Evolutionary conservation across 2,888 invertebrate species (phyloP), one percentile per base, ranked within the genome.

Genomic region (Philereme vetulata): DNA sequence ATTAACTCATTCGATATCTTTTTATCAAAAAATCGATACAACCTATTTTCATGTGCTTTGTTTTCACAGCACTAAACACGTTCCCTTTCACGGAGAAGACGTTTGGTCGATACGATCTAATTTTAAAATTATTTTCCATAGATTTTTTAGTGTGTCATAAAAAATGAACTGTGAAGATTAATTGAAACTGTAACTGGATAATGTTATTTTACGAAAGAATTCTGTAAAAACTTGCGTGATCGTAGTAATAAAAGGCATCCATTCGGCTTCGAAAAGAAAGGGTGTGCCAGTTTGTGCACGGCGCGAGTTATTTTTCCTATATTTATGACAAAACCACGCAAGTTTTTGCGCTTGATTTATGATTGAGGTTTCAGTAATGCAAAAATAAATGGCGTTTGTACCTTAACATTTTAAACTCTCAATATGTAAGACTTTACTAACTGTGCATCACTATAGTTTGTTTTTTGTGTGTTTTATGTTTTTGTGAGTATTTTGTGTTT

Each of bases 221-320:
- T 38, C 49, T 45, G 45, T 52, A 68, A 65, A 66, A 68, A 53
- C 10, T 74, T 45, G 74, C 76, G 73, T 75, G 74, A 60, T 53
- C 9, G 21, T 53, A 33, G 55, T 57, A 48, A 70, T 72, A 72
- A 68, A 69, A 57, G 59, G 54, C 21, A 36, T 53, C 57, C 49
- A 38, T 48, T 50, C 9, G 49, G 51, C 33, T 52, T 35, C 9
- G 51, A 10, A 51, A 21, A 33, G 53, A 56, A 46, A 66, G 69
- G 72, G 70, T 47, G 76, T 75, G 71, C 67, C 73, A 65, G 51
- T 44, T 65, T 45, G 72, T 66, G 52, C 65, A 68, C 36, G 58
- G 58, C 54, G 57, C 66, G 57, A 35, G n/a, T 53, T 60, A 45
- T 38, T 60, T 51, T 47, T 55, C 36, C 7, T 51, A 38, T 4